These are phyloP conservation scores for Tridacna gigas DNA, from an alignment of 2,888 invertebrate species.

Conservation along the genomic window DNA sequence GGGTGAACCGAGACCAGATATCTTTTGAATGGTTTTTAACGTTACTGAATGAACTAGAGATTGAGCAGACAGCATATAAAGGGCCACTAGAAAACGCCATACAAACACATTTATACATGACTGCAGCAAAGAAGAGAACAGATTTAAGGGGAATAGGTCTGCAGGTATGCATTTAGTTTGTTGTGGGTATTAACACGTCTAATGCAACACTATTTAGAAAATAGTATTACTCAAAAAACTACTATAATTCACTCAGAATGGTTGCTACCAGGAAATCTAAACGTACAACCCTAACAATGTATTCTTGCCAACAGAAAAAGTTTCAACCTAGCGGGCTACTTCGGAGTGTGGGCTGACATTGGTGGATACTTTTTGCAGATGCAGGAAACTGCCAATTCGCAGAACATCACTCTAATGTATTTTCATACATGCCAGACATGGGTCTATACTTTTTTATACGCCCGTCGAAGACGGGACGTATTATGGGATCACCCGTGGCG, in stretches of 20 bases:
- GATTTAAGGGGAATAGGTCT: constrained; percentile 98
- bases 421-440: too few relatives aligned
- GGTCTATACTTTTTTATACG: too few relatives aligned
- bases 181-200: neutral
- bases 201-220: neutral
- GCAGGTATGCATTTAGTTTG: constrained; percentile 87
- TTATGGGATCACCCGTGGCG: too few relatives aligned
- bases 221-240: neutral
- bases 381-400: too few relatives aligned
- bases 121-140: constrained; percentile 94
- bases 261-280: neutral
- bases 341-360: too few relatives aligned
- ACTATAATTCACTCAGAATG: neutral
- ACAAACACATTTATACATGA: constrained; percentile 99
- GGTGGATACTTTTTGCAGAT: too few relatives aligned
- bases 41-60: constrained; percentile 95
- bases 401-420: too few relatives aligned
- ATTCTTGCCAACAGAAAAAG: too few relatives aligned
- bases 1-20: constrained; percentile 98
- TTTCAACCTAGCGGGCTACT: too few relatives aligned
- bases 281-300: too few relatives aligned
- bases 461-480: too few relatives aligned
- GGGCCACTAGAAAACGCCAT: constrained; percentile 90
- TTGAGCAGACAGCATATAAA: constrained; percentile 89
- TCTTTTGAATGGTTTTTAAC: constrained; percentile 99